phyloP scores from a whole-genome alignment of 1,140 invertebrate genomes.

The Theocolax elegans region DNA sequence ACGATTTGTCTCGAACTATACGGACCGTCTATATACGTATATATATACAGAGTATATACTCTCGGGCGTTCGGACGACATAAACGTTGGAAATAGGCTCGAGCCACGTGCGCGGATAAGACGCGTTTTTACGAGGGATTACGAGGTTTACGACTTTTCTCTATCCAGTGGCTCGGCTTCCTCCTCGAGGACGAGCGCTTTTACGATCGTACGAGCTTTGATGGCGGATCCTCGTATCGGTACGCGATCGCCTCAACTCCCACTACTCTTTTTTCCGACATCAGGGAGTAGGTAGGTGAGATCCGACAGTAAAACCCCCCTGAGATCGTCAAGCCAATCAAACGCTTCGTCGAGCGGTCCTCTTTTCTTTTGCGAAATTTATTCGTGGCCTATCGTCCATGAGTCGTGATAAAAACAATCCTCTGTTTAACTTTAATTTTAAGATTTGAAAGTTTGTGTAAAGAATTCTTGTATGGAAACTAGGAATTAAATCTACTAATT shows the following conservation, averaged over 20 bases:
- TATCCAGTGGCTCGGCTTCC: conserved; percentile 27
- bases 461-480: too few species aligned
- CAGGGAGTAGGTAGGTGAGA: conserved; percentile 11
- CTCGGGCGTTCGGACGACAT: neutral
- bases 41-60: neutral
- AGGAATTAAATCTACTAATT: too few species aligned
- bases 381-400: too few species aligned
- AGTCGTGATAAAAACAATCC: too few species aligned
- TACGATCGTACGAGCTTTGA: conserved; percentile 46
- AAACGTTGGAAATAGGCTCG: conserved; percentile 43
- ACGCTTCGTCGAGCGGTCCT: conserved; percentile 11
- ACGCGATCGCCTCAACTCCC: conserved; percentile 8
- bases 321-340: conserved; percentile 32
- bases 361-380: too few species aligned
- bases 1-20: conserved; percentile 9
- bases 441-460: too few species aligned
- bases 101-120: conserved; percentile 46
- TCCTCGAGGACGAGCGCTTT: conserved; percentile 11
- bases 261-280: too few species aligned
- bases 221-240: conserved; percentile 25
- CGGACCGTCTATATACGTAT: neutral
- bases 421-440: too few species aligned
- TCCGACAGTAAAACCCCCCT: conserved; percentile 8
- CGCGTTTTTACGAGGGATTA: conserved; percentile 61
- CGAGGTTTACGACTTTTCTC: conserved; percentile 57